phyloP scores from a whole-genome alignment of 1,140 invertebrate species.

The Cotesia glomerata region DNA sequence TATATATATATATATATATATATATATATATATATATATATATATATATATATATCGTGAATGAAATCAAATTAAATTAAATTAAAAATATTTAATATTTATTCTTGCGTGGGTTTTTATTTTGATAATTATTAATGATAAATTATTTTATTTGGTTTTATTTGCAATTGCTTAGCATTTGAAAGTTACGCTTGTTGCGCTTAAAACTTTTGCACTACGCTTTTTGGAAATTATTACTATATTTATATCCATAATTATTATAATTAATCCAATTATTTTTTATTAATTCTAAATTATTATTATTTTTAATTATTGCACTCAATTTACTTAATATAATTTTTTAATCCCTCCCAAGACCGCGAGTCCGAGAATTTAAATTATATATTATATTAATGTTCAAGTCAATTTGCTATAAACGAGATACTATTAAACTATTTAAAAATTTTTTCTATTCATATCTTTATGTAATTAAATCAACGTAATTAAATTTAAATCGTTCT shows the following conservation, averaged over 20 bases:
- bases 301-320: constrained; percentile 3
- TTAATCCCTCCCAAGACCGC: not conserved
- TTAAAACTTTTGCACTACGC: constrained; percentile 2
- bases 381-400: not conserved
- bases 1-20: constrained; percentile 11
- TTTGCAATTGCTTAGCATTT: not conserved
- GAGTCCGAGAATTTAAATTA: not conserved
- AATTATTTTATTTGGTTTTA: not conserved
- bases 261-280: constrained; percentile 1
- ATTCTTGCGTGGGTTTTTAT: constrained; percentile 11
- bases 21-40: constrained; percentile 8
- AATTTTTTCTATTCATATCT: no score
- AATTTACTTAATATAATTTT: constrained; percentile 18
- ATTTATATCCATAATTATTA: not conserved
- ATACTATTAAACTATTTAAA: no score
- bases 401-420: not conserved
- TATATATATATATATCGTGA: constrained; percentile 6
- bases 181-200: not conserved
- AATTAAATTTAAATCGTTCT: not conserved
- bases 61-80: constrained; percentile 1
- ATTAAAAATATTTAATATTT: constrained; percentile 10
- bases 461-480: not conserved
- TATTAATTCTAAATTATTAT: not conserved
- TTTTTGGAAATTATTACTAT: not conserved
- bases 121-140: not conserved